Base-by-base conservation (phyloP, 2,113 vertebrate species). In the Pipa parva region DNA sequence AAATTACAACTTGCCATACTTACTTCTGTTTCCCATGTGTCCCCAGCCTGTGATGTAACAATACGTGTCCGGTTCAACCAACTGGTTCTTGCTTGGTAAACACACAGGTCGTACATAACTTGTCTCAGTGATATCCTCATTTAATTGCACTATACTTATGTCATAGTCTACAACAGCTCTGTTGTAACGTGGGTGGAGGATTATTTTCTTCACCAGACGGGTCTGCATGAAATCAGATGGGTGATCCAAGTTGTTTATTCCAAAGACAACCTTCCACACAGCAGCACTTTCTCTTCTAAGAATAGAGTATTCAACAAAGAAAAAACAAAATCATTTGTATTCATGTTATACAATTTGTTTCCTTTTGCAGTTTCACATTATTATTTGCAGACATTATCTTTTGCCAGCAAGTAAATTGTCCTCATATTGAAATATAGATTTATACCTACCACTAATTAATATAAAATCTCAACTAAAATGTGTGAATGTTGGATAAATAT, bases 41-140 rank as follows among this genome's bases (percentile, higher is more conserved):
- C 97, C 97, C 97, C 97, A 98, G 76, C 97, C 97, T 0, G 93
- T 95, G 86, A 99, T 97, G 76, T 92, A 95, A 71, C 97, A 99
- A 82, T 99, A 99, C 1, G 92, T 92, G 45, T 97, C 92, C 0
- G 93, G 83, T 15, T 75, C 79, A 1, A 92, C 88, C 13, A 84
- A 59, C 77, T 91, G 87, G 7, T 71, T 79, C 0, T 26, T 71
- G 36, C 75, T 77, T 3, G 95, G 95, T 7, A 99, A 70, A 74
- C 95, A 99, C 71, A 94, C 93, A 0, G 97, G 95, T 1, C 92
- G 79, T 2, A 98, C 95, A 0, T 91, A 92, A 72, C 83, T 83
- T 0, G 91, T 97, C 81, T 94, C 86, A 0, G 78, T 76, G 51
- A 99, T 78, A 2, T 83, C 85, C 31, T 83, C 75, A 1, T 89